phyloP scores from a whole-genome alignment of 2,113 vertebrate genomes.

The Probosciger aterrimus region DNA sequence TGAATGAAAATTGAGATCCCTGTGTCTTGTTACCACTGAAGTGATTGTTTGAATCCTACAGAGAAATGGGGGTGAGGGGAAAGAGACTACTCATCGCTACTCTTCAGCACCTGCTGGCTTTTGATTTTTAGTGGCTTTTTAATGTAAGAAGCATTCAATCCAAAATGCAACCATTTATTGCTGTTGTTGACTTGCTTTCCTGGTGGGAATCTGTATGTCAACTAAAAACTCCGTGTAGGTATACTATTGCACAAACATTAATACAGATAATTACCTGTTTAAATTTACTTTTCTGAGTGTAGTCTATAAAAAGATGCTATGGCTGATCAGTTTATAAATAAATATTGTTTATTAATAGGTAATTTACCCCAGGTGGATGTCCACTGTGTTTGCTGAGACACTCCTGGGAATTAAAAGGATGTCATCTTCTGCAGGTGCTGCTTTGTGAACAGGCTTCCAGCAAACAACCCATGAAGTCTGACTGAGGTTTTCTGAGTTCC shows the following conservation, averaged over 20 bases:
- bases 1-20: neutral
- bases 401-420: neutral
- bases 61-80: neutral
- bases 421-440: neutral
- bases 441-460: neutral
- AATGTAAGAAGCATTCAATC: neutral
- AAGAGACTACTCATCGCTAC: neutral
- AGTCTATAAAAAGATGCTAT: neutral
- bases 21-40: neutral
- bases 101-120: neutral
- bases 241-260: neutral
- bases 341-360: neutral
- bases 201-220: neutral
- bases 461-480: neutral
- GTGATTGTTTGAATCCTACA: neutral
- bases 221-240: neutral
- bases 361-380: neutral
- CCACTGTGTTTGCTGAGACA: neutral
- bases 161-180: neutral
- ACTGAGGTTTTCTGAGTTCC: neutral
- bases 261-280: neutral
- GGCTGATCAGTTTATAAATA: neutral
- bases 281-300: neutral
- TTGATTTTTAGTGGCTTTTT: neutral
- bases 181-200: neutral